These are phyloP conservation scores for Drosophila fulvimacula DNA, from an alignment of 2,888 invertebrate genomes.

Conservation along the genomic window DNA sequence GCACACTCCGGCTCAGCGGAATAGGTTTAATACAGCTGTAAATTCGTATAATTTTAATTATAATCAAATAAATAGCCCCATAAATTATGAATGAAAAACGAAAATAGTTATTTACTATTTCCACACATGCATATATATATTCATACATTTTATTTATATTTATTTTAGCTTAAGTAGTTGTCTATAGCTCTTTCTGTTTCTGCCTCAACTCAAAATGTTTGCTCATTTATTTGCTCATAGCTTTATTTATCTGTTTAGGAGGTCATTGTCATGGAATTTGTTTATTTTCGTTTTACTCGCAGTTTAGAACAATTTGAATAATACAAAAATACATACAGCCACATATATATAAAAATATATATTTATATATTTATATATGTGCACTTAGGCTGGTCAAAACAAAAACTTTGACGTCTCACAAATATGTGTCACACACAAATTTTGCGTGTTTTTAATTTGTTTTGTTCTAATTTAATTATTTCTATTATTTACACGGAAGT, in stretches of 20 bases:
- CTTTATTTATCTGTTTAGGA: slow-evolving; percentile 59
- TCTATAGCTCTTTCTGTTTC: slow-evolving; percentile 6
- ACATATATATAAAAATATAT: not conserved
- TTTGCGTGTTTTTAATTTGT: slow-evolving; percentile 5
- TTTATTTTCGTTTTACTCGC: slow-evolving; percentile 49
- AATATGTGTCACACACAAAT: slow-evolving; percentile 29
- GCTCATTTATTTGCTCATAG: slow-evolving; percentile 45
- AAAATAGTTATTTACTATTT: slow-evolving; percentile 12
- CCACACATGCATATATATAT: not conserved
- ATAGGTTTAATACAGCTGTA: not conserved
- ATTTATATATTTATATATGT: not conserved
- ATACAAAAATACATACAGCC: not conserved
- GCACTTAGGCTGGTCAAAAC: slow-evolving; percentile 5
- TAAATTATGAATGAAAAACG: not conserved
- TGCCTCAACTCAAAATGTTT: slow-evolving; percentile 56
- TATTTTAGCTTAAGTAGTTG: slow-evolving; percentile 9
- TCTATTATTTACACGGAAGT: slow-evolving; percentile 2
- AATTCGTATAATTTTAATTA: slow-evolving; percentile 1
- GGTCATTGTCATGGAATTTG: slow-evolving; percentile 73
- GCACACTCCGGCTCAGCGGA: slow-evolving; percentile 5
- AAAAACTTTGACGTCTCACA: slow-evolving; percentile 10
- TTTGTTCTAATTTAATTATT: slow-evolving; percentile 5
- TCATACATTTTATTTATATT: not conserved
- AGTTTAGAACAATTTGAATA: slow-evolving; percentile 3
- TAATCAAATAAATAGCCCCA: slow-evolving; percentile 2